phyloP scores from a whole-genome alignment of 2,113 vertebrate species.

The Melospiza melodia region DNA sequence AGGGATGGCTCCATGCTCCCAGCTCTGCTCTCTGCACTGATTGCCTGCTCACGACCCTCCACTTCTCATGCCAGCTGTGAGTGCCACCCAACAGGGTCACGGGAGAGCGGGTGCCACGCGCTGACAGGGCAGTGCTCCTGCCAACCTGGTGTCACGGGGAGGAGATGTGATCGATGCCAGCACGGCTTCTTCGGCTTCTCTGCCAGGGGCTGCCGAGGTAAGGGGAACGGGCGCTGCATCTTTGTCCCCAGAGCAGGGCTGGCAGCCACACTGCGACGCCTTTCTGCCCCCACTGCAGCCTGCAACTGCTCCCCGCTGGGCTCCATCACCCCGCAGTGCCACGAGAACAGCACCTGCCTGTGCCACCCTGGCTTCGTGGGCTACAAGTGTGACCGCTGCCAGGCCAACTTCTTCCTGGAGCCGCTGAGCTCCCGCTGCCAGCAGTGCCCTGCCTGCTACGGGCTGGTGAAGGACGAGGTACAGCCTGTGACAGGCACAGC shows the following conservation, averaged over 20 bases:
- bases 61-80: constrained; percentile 75
- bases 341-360: constrained; percentile 83
- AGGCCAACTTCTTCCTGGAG: constrained; percentile 85
- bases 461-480: constrained; percentile 86
- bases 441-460: constrained; percentile 88
- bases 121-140: constrained; percentile 88
- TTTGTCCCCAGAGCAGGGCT: rapidly evolving
- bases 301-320: constrained; percentile 92
- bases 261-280: rapidly evolving
- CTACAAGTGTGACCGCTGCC: constrained; percentile 89
- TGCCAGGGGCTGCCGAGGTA: constrained; percentile 88
- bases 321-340: constrained; percentile 82
- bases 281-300: constrained; percentile 65
- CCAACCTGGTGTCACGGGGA: constrained; percentile 80
- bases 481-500: rapidly evolving
- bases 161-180: constrained; percentile 80
- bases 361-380: constrained; percentile 86
- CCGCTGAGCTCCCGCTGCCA: constrained; percentile 76
- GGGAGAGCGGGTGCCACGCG: constrained; percentile 75
- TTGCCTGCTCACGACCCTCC: background rate
- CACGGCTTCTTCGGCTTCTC: constrained; percentile 90
- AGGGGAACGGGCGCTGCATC: rapidly evolving
- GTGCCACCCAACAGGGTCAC: constrained; percentile 83
- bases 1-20: rapidly evolving
- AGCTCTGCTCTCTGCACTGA: rapidly evolving